A percentile compares a stretch with the other conserved stretches of the same genome.
Conservation (phyloP, 2,888 invertebrate species). For the Periphyllus acericola region DNA sequence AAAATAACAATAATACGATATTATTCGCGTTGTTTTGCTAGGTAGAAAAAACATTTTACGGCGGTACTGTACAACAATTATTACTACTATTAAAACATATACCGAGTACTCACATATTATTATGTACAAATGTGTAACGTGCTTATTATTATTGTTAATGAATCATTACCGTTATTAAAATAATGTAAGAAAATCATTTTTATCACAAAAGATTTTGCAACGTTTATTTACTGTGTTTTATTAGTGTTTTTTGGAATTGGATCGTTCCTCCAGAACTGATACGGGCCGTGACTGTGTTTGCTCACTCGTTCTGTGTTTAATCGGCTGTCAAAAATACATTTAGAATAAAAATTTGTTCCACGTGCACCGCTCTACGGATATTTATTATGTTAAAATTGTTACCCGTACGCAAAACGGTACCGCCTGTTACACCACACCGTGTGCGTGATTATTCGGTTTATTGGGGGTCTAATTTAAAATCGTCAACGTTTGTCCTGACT, state of each 20-base stretch:
- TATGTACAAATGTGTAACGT: no score
- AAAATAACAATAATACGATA: no score
- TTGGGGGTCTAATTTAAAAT: not conserved
- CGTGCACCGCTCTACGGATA: not conserved
- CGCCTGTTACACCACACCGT: no score
- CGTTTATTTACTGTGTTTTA: slow-evolving; percentile 31
- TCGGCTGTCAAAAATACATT: slow-evolving; percentile 45
- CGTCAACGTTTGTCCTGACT: not conserved
- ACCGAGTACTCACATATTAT: no score
- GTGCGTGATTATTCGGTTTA: no score
- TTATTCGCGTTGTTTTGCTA: no score
- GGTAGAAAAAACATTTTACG: no score
- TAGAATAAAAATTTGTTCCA: slow-evolving; percentile 13
- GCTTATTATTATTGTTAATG: no score
- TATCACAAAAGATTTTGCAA: not conserved
- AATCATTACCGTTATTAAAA: not conserved
- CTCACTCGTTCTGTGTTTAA: not conserved
- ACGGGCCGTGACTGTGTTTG: slow-evolving; percentile 6
- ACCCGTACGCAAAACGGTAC: not conserved
- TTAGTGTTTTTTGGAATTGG: not conserved
- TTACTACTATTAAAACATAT: no score
- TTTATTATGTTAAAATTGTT: not conserved
- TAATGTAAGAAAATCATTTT: not conserved
- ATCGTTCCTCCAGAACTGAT: slow-evolving; percentile 20
- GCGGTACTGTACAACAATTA: no score